phyloP scores from a whole-genome alignment of 2,797 vertebrate species.

The Argentina silus region DNA sequence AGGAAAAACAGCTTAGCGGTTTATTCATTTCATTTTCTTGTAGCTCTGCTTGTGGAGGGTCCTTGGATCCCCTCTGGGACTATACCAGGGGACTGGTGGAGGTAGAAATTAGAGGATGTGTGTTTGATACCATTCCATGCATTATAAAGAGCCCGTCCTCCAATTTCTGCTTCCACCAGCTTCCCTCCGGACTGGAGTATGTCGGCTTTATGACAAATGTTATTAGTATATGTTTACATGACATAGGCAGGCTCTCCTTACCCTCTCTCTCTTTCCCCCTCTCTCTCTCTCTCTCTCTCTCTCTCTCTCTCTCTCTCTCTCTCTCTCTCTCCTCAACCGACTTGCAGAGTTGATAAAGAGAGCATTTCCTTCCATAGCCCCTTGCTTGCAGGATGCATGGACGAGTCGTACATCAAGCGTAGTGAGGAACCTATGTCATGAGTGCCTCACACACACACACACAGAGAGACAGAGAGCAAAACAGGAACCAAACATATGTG shows the following conservation, averaged over 20 bases:
- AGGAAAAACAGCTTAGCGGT: slow-evolving; percentile 3
- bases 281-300: background rate
- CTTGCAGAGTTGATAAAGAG: slow-evolving; percentile 49
- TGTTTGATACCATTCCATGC: background rate
- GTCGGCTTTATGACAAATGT: background rate
- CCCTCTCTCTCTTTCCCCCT: background rate
- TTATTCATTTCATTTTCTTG: slow-evolving; percentile 7
- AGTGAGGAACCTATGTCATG: background rate
- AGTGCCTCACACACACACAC: background rate
- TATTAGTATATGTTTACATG: background rate
- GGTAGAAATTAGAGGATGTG: background rate
- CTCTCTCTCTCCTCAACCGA: slow-evolving; percentile 19
- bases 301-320: slow-evolving; percentile 7
- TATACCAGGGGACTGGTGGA: background rate
- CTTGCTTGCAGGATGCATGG: slow-evolving; percentile 47
- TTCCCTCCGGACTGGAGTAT: too few species aligned
- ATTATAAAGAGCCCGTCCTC: background rate
- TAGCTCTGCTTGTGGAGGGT: background rate
- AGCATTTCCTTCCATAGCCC: slow-evolving; percentile 55
- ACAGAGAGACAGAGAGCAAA: slow-evolving; percentile 14
- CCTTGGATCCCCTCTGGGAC: background rate
- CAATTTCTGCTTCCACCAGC: too few species aligned
- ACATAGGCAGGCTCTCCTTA: background rate
- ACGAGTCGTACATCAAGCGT: slow-evolving; percentile 34
- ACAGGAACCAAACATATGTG: slow-evolving; percentile 56